Percentiles rank a stretch among this genome's conserved stretches.
Conservation (phyloP, 2,888 invertebrate genomes). For the Orthonevra nobilis region DNA sequence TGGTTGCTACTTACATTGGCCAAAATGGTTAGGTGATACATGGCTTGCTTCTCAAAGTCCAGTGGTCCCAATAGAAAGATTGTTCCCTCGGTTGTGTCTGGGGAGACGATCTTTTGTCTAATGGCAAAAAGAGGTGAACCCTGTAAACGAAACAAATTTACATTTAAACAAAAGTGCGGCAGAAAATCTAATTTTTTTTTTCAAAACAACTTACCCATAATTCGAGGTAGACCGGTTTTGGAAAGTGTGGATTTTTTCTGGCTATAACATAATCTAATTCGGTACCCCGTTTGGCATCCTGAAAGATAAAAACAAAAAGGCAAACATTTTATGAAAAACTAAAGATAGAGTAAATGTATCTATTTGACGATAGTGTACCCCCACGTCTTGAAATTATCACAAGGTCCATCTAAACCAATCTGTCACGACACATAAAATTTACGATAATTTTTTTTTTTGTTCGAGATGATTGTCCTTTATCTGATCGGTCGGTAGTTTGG, state of each 20-base stretch:
- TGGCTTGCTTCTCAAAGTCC: constrained; percentile 93
- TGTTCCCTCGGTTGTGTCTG: constrained; percentile 89
- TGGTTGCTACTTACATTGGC: constrained; percentile 95
- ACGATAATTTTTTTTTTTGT: constrained; percentile 30
- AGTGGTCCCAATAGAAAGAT: constrained; percentile 88
- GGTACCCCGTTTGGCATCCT: constrained; percentile 89
- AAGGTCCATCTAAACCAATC: constrained; percentile 34
- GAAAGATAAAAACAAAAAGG: constrained; percentile 58
- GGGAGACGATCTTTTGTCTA: constrained; percentile 87
- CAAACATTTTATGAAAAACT: background rate
- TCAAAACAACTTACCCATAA: constrained; percentile 85
- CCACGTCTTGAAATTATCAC: constrained; percentile 14
- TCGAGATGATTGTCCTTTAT: background rate
- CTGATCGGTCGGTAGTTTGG: constrained; percentile 33
- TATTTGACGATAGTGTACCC: too few species aligned
- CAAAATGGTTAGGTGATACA: constrained; percentile 92
- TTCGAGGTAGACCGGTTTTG: constrained; percentile 90
- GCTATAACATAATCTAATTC: constrained; percentile 91
- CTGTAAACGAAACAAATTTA: constrained; percentile 76
- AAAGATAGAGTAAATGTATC: too few species aligned
- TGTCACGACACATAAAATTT: constrained; percentile 52
- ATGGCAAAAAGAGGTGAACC: constrained; percentile 89
- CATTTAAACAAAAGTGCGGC: too few species aligned
- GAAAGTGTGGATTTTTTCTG: constrained; percentile 88
- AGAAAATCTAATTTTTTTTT: background rate